phyloP scores from a whole-genome alignment of 2,113 vertebrate genomes.

The Ochotona princeps region DNA sequence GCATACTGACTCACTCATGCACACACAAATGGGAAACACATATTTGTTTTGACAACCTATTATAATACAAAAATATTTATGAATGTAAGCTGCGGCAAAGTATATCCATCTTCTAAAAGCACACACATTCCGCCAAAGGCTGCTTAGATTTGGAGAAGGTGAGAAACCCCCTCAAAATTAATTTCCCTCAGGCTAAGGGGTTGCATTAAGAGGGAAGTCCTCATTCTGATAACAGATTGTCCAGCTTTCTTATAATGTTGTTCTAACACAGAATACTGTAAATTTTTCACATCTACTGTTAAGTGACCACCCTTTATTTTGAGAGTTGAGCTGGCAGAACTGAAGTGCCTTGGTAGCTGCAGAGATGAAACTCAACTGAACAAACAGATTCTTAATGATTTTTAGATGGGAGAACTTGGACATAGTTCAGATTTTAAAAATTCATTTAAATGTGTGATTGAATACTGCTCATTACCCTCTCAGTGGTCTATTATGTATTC shows the following conservation, averaged over 20 bases:
- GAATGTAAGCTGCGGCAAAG: conserved; percentile 86
- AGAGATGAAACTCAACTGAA: conserved; percentile 89
- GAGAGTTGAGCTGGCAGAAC: conserved; percentile 87
- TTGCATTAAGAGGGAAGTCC: conserved; percentile 60
- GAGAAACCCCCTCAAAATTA: conserved; percentile 63
- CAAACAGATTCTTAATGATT: conserved; percentile 91
- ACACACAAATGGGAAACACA: conserved; percentile 83
- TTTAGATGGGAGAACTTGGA: conserved; percentile 89
- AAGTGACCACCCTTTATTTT: conserved; percentile 91
- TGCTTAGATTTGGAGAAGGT: conserved; percentile 73
- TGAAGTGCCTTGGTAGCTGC: conserved; percentile 88
- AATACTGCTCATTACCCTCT: conserved; percentile 88
- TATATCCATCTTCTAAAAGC: conserved; percentile 81
- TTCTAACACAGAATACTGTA: conserved; percentile 81
- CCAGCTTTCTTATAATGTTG: conserved; percentile 75
- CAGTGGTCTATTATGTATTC: conserved; percentile 84
- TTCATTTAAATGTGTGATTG: conserved; percentile 89
- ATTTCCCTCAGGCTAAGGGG: conserved; percentile 57
- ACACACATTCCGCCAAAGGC: conserved; percentile 47
- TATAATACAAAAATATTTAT: conserved; percentile 87
- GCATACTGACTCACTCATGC: conserved; percentile 62
- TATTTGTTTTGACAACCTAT: conserved; percentile 90
- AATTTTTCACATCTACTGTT: conserved; percentile 85
- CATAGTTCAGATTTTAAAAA: conserved; percentile 86
- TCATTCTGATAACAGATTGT: conserved; percentile 54